Evolutionary conservation across 2,888 invertebrate species (phyloP), one percentile per base, ranked within the genome.

Genomic region (Coremacera marginata): DNA sequence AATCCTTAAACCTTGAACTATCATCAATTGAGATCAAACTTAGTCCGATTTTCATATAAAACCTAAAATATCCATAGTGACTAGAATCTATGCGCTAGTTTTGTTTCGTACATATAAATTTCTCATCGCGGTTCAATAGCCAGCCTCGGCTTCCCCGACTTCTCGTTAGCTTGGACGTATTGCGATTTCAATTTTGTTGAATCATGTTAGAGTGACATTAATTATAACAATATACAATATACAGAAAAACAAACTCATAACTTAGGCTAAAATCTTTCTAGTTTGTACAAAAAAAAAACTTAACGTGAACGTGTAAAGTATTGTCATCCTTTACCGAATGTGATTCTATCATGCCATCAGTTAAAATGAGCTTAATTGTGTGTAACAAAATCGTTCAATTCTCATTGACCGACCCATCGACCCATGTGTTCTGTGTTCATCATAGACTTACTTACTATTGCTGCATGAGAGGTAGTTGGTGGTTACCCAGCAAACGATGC

Each of bases 401-500:
- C 34, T 52, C 19, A 19, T 27, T 55, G n/a, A 19, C 44, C 67
- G 52, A 51, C 55, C 19, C 31, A 31, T n/a, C 19, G 31, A 34
- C 37, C 31, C 5, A 27, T 19, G 16, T 49, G 44, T 44, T 44
- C 44, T 2, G 57, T 11, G 25, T 19, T 19, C 11, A 60, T 22
- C 57, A 27, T 22, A 3, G 25, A 22, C 9, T 22, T 22, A 19
- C 11, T 31, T 34, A 31, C 19, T 25, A 65, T 19, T 49, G 68
- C 68, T 49, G 22, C 49, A 14, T 8, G 25, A 25, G 19, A 44
- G 14, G 25, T 37, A 34, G 44, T 84, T 85, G 88, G 81, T 87
- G 57, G 14, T 85, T 85, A 89, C 81, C 88, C 88, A 80, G 87
- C 87, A 81, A 87, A 88, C 72, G 87, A 84, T 62, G 82, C 81